Conservation (phyloP, 2,888 invertebrate species). For the Plebejus argus region DNA sequence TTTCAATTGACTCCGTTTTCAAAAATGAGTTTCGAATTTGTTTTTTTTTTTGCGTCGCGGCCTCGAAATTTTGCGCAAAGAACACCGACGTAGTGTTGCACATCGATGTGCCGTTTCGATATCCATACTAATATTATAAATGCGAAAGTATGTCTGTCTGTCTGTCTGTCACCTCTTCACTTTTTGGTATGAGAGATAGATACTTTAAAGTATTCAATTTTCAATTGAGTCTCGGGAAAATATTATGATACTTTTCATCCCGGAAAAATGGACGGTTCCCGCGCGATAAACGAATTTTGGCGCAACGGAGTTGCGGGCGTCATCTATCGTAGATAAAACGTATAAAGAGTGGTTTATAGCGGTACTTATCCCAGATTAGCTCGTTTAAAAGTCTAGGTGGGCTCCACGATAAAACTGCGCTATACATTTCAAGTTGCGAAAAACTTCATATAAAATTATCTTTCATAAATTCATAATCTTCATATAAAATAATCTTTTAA, state of each 20-base stretch:
- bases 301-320: too few relatives aligned
- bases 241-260: too few relatives aligned
- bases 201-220: too few relatives aligned
- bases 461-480: background rate
- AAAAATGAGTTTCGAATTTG: background rate
- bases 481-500: background rate
- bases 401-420: background rate
- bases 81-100: background rate
- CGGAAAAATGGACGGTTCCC: too few relatives aligned
- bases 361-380: background rate
- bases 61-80: background rate
- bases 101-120: background rate
- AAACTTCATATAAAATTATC: background rate
- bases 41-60: background rate
- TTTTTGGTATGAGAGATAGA: too few relatives aligned
- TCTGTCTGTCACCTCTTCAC: too few relatives aligned
- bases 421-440: conserved; percentile 7
- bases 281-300: too few relatives aligned
- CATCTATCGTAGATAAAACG: background rate
- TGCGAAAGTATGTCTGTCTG: too few relatives aligned
- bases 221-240: too few relatives aligned
- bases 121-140: too few relatives aligned
- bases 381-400: background rate
- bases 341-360: background rate
- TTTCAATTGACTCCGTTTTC: background rate